Conservation (phyloP, 64 coral and sea anemone genomes). For the Pachyseris speciosa region DNA sequence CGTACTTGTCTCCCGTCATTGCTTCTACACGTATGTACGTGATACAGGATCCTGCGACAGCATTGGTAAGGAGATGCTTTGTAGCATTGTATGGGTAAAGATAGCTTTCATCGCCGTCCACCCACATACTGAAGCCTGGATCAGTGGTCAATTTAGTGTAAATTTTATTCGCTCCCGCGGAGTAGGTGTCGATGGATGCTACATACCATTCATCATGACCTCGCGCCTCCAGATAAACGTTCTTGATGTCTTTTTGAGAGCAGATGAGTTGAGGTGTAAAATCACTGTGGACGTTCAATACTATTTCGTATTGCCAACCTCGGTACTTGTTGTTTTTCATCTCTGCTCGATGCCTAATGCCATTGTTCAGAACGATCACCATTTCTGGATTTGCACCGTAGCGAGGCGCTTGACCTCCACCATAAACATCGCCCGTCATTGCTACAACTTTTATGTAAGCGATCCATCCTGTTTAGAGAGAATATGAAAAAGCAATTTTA, state of each 20-base stretch:
- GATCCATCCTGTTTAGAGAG: neutral
- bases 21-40: constrained; percentile 5
- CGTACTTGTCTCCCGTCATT: neutral
- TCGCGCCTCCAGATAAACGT: constrained; percentile 28
- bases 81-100: constrained; percentile 16
- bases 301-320: neutral
- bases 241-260: neutral
- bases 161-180: neutral
- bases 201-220: constrained; percentile 20
- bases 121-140: constrained; percentile 42
- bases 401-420: neutral
- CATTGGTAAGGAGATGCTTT: constrained; percentile 31
- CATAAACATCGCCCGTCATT: neutral
- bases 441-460: neutral
- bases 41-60: constrained; percentile 24
- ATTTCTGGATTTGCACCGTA: constrained; percentile 7
- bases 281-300: neutral
- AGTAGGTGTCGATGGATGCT: constrained; percentile 17
- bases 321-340: neutral
- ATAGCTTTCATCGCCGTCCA: neutral
- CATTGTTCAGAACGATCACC: constrained; percentile 13
- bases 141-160: constrained; percentile 19
- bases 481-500: neutral
- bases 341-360: constrained; percentile 5
- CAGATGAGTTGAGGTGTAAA: neutral